phyloP scores from a whole-genome alignment of 2,113 vertebrate species.

The Zootoca vivipara region DNA sequence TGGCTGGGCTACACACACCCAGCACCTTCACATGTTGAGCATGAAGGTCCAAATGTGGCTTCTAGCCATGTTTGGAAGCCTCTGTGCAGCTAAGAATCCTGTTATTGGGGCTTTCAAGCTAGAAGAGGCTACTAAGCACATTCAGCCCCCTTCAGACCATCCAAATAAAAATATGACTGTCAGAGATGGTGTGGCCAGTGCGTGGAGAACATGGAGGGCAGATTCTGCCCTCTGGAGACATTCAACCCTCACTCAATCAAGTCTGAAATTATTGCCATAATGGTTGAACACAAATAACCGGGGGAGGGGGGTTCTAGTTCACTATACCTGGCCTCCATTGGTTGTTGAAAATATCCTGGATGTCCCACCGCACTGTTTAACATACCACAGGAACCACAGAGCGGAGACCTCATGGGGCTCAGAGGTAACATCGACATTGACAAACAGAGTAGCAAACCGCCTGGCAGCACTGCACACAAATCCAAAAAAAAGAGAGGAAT shows the following conservation, averaged over 20 bases:
- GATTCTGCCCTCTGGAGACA: background rate
- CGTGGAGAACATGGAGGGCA: background rate
- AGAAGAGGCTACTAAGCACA: too few species aligned
- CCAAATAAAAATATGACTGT: too few species aligned
- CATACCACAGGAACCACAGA: conserved; percentile 98
- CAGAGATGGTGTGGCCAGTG: too few species aligned
- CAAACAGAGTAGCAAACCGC: conserved; percentile 87
- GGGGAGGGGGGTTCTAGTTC: background rate
- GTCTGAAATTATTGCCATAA: background rate
- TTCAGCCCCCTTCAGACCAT: too few species aligned
- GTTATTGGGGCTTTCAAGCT: too few species aligned
- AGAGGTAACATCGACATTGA: conserved; percentile 93
- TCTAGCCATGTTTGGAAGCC: too few species aligned
- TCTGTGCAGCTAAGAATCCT: too few species aligned
- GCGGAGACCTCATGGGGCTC: conserved; percentile 95
- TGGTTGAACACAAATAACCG: background rate
- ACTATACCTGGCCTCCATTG: conserved; percentile 92
- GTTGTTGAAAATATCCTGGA: conserved; percentile 91
- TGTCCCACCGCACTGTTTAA: conserved; percentile 94
- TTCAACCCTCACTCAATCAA: background rate
- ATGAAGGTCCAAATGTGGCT: too few species aligned
- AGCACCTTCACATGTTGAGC: too few species aligned
- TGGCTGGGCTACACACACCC: background rate
- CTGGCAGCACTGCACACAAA: conserved; percentile 77
- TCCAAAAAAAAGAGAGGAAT: conserved; percentile 11